phyloP scores from a whole-genome alignment of 1,140 invertebrate species.

The Reticulitermes speratus region DNA sequence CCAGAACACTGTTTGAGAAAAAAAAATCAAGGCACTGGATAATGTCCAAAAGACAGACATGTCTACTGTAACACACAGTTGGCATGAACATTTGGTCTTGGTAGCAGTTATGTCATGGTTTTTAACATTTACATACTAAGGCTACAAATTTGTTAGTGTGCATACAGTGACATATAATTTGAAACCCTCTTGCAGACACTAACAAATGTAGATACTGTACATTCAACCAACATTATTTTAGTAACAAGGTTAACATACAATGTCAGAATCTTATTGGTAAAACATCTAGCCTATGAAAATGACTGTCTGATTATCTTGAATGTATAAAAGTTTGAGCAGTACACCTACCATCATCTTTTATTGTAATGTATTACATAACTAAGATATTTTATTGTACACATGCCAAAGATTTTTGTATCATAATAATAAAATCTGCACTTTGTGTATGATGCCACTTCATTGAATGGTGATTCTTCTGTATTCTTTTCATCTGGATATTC shows the following conservation, averaged over 20 bases:
- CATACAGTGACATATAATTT: not conserved
- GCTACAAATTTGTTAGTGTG: no score
- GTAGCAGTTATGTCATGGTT: no score
- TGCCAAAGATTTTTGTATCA: slow-evolving; percentile 27
- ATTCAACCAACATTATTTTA: not conserved
- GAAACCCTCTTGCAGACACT: not conserved
- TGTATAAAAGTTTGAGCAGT: slow-evolving; percentile 1
- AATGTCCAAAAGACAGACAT: no score
- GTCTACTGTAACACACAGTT: no score
- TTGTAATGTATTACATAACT: slow-evolving; percentile 11
- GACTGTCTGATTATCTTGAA: not conserved
- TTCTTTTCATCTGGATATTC: no score
- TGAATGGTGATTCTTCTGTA: not conserved
- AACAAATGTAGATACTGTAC: not conserved
- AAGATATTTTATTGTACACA: slow-evolving; percentile 23
- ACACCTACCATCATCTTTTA: not conserved
- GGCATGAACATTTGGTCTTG: no score
- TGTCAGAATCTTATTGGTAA: not conserved
- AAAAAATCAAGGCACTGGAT: no score
- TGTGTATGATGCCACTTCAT: slow-evolving; percentile 14
- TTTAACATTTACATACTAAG: no score
- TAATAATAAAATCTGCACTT: slow-evolving; percentile 25
- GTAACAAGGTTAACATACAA: no score
- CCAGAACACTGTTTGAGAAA: no score
- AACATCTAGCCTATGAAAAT: slow-evolving; percentile 9